Evolutionary conservation across 1,140 invertebrate species (phyloP), one percentile per base, ranked within the genome.

Genomic region (Oryzaephilus surinamensis): DNA sequence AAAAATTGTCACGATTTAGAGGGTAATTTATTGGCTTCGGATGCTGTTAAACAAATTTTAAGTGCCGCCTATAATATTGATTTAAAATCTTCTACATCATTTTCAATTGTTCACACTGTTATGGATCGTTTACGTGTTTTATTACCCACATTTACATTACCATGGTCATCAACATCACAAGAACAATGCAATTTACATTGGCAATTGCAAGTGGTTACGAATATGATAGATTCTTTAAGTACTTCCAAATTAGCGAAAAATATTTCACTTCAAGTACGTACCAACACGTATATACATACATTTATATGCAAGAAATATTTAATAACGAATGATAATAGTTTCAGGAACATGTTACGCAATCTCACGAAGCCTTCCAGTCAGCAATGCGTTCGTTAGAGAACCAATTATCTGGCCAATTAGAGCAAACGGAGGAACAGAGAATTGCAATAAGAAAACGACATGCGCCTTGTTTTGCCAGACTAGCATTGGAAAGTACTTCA

Each of bases 401-500:
- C 48, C 72, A 78, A 57, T 73, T 87, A 40, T 74, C 72, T 3
- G 78, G 75, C 8, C 71, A 82, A 46, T 58, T 92, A 26, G 83
- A 88, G 51, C 76, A 81, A 51, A 89, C 85, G 0, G 87, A 90
- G 59, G 85, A 89, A 45, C 75, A 82, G 41, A 74, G 86, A 50
- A 67, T 83, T 30, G 69, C 75, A 6, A 78, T 85, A 17, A 64
- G 88, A 20, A 91, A 89, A 64, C 71, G 60, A 43, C 77, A 87
- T 59, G 84, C 88, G 0, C 89, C 88, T 0, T 66, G 74, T 38
- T 71, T 92, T 35, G 87, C 89, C 1, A 76, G 84, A 32, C 64
- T 90, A n/a, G 81, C 84, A 3, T 62, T 93, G 3, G 86, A 92
- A 61, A 86, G 83, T 36, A 87, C 81, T 1, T 90, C 86, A 0